Base-by-base conservation (phyloP, 23 tunicate species). In the Ascidia mentula region DNA sequence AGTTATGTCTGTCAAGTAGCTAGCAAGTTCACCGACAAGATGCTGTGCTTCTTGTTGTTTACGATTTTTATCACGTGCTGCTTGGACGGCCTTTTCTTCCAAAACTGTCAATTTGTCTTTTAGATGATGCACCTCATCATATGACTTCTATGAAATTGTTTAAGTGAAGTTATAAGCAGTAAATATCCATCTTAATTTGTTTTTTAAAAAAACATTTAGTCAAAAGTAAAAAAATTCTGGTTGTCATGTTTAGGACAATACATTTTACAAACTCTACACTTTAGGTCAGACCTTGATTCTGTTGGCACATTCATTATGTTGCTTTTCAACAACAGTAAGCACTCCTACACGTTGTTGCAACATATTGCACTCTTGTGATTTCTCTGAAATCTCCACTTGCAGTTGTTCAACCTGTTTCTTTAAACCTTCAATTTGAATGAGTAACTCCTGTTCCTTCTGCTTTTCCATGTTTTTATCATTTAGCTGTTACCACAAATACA, bases 261-360 rank as follows among this genome's bases (percentile, higher is more conserved):
- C n/a, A n/a, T n/a, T n/a, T n/a, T n/a, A n/a, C n/a, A n/a, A n/a
- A n/a, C n/a, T n/a, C n/a, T n/a, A n/a, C n/a, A n/a, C n/a, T n/a
- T n/a, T n/a, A n/a, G n/a, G 1, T 53, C 26, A 7, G 8, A 91
- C 97, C 88, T 92, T 82, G 15, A 81, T 60, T 70, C 89, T 45
- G 24, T 60, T 46, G 9, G 91, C 84, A 15, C 86, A 79, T 45
- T 92, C 89, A 26, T 79, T 69, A 37, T 92, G 97, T 75, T 92
- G 97, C 40, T 46, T 82, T 69, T 92, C 97, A 30, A 92, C 76
- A 1, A 83, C 92, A 40, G 85, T 69, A 32, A 92, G 82, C 31
- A 92, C 82, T 37, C 86, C 85, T 37, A 92, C 82, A 33, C 89
- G 60, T 73, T 92, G 97, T 46, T 92, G 97, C 72, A 92, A 77